A percentile compares a stretch with the other conserved stretches of the same genome.
These are phyloP conservation scores for Xenopus laevis DNA, from an alignment of 2,113 vertebrate genomes.

Conservation along the genomic window DNA sequence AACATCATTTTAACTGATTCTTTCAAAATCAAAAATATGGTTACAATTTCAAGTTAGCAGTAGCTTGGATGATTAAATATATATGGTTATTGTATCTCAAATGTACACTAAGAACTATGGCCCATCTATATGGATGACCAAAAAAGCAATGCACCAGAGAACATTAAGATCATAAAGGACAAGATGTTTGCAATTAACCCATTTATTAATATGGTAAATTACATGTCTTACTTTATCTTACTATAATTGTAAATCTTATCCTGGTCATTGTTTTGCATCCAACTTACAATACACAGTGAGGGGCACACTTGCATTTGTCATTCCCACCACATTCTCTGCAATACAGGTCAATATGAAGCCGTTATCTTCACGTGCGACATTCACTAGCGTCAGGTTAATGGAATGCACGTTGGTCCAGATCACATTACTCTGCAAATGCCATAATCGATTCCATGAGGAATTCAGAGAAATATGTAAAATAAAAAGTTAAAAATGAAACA, in stretches of 20 bases:
- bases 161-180: too few species aligned
- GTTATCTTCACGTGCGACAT: conserved; percentile 91
- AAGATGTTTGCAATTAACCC: too few species aligned
- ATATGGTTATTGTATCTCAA: too few species aligned
- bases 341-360: conserved; percentile 89
- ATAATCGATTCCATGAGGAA: conserved; percentile 8
- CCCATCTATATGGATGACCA: too few species aligned
- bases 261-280: background rate
- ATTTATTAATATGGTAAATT: background rate
- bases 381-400: conserved; percentile 90
- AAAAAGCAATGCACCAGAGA: too few species aligned
- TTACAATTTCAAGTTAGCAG: too few species aligned
- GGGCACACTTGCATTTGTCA: conserved; percentile 90
- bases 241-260: background rate
- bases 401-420: conserved; percentile 94
- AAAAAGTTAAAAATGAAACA: conserved; percentile 36
- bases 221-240: background rate
- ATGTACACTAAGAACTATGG: too few species aligned
- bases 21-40: too few species aligned
- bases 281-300: conserved; percentile 92
- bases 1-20: too few species aligned
- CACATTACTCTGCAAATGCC: conserved; percentile 78
- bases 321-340: conserved; percentile 94
- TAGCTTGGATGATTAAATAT: too few species aligned
- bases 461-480: conserved; percentile 18